Percentiles rank a stretch among this genome's conserved stretches.
Conservation (phyloP, 1,140 invertebrate genomes). For the Harlomillsia oculata region DNA sequence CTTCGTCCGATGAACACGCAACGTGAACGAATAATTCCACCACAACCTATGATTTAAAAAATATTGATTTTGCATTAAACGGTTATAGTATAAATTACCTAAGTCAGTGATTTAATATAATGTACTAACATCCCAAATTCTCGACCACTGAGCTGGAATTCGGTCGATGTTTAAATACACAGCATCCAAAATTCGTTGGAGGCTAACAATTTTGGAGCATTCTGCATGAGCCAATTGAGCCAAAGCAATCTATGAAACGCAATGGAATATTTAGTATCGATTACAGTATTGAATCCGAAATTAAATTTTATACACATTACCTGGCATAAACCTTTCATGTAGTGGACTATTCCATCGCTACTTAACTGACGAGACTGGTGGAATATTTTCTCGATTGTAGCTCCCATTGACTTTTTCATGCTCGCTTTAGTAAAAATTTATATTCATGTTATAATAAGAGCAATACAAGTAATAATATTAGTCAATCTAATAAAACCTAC, state of each 20-base stretch:
- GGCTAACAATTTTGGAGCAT: slow-evolving; percentile 87
- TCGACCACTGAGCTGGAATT: slow-evolving; percentile 94
- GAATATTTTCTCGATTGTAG: slow-evolving; percentile 96
- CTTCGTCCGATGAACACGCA: slow-evolving; percentile 83
- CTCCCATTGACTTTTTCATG: slow-evolving; percentile 93
- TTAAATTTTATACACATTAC: too few species aligned
- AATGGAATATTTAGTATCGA: too few species aligned
- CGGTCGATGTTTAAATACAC: slow-evolving; percentile 99
- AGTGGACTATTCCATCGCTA: slow-evolving; percentile 95
- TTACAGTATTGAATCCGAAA: too few species aligned
- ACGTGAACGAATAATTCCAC: slow-evolving; percentile 82
- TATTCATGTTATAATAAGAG: slow-evolving; percentile 19
- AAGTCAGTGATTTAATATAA: background rate
- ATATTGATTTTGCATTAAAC: slow-evolving; percentile 11
- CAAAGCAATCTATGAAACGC: too few species aligned
- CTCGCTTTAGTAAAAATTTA: slow-evolving; percentile 47
- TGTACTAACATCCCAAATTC: slow-evolving; percentile 74
- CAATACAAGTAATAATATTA: background rate
- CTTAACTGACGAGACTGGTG: slow-evolving; percentile 91
- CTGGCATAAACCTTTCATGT: slow-evolving; percentile 92
- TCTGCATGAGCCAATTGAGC: slow-evolving; percentile 84
- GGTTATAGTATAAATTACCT: background rate
- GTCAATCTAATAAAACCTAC: slow-evolving; percentile 5
- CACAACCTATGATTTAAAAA: slow-evolving; percentile 43
- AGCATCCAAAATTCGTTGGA: slow-evolving; percentile 99